Evolutionary conservation across 2,888 invertebrate species (phyloP).

Genomic region (Polietes domitor): DNA sequence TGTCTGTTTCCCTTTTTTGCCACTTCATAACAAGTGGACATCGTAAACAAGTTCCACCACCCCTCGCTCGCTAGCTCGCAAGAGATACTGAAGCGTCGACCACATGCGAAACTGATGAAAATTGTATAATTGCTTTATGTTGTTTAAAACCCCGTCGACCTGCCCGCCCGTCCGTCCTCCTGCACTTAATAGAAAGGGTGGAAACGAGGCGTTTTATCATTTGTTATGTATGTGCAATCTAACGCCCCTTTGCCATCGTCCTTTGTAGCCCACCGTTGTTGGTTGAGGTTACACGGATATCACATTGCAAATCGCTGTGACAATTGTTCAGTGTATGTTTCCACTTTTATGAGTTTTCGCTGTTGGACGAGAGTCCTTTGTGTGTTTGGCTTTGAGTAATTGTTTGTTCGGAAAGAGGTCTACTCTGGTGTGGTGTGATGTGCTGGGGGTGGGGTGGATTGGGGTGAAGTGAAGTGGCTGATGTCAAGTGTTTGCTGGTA

Average conservation of each 20-base stretch:
- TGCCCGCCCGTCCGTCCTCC: background rate
- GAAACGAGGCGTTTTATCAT: slow-evolving; percentile 65
- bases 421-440: background rate
- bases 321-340: slow-evolving; percentile 70
- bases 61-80: slow-evolving; percentile 1
- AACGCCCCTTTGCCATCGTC: slow-evolving; percentile 22
- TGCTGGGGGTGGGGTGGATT: background rate
- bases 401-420: slow-evolving; percentile 5
- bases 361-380: slow-evolving; percentile 70
- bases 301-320: slow-evolving; percentile 79
- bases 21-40: slow-evolving; percentile 61
- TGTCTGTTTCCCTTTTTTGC: slow-evolving; percentile 39
- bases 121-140: slow-evolving; percentile 79
- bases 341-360: slow-evolving; percentile 40
- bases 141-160: slow-evolving; percentile 69
- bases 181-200: slow-evolving; percentile 78
- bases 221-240: slow-evolving; percentile 31
- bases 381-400: slow-evolving; percentile 21
- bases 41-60: slow-evolving; percentile 41
- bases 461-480: slow-evolving; percentile 50
- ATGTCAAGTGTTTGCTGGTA: slow-evolving; percentile 72
- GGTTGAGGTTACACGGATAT: slow-evolving; percentile 80
- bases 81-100: too few relatives aligned
- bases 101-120: slow-evolving; percentile 62
- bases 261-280: slow-evolving; percentile 29